Conservation (phyloP, 1,140 invertebrate genomes). For the Drosophila ambigua region DNA sequence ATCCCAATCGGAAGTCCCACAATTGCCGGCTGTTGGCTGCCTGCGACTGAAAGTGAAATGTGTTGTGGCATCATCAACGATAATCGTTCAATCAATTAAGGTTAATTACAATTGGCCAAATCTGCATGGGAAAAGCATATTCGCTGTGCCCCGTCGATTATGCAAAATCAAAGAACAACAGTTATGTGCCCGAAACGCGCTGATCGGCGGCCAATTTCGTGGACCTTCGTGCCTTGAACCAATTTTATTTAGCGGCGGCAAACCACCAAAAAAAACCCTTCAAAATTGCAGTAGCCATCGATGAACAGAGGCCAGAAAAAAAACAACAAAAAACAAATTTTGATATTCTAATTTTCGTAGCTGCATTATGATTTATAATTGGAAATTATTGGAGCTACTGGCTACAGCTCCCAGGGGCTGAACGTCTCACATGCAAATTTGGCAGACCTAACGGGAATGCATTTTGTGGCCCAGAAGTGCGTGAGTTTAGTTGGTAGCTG, state of each 20-base stretch:
- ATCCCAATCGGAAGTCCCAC: conserved; percentile 66
- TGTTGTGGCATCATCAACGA: conserved; percentile 40
- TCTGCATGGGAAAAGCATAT: conserved; percentile 24
- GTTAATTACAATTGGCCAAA: conserved; percentile 70
- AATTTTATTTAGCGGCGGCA: conserved; percentile 47
- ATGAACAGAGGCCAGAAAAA: conserved; percentile 2
- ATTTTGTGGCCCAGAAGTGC: conserved; percentile 37
- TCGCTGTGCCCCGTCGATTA: conserved; percentile 44
- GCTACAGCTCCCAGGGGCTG: conserved; percentile 43
- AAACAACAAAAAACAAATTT: conserved; percentile 45
- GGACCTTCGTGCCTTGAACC: conserved; percentile 58
- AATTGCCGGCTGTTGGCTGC: conserved; percentile 12
- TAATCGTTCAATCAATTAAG: conserved; percentile 79
- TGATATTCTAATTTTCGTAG: conserved; percentile 70
- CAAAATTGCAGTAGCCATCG: conserved; percentile 70
- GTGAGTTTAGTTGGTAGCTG: conserved; percentile 31
- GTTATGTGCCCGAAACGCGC: conserved; percentile 62
- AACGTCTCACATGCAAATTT: conserved; percentile 64
- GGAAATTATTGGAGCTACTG: conserved; percentile 75
- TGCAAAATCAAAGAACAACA: conserved; percentile 63
- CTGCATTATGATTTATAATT: conserved; percentile 75
- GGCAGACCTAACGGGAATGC: conserved; percentile 67
- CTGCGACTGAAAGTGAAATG: conserved; percentile 71
- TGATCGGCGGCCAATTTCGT: conserved; percentile 52
- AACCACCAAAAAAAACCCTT: conserved; percentile 1